Evolutionary conservation across 1,140 invertebrate species (phyloP), one percentile per base, ranked within the genome.

Genomic region (Drosophila yakuba): DNA sequence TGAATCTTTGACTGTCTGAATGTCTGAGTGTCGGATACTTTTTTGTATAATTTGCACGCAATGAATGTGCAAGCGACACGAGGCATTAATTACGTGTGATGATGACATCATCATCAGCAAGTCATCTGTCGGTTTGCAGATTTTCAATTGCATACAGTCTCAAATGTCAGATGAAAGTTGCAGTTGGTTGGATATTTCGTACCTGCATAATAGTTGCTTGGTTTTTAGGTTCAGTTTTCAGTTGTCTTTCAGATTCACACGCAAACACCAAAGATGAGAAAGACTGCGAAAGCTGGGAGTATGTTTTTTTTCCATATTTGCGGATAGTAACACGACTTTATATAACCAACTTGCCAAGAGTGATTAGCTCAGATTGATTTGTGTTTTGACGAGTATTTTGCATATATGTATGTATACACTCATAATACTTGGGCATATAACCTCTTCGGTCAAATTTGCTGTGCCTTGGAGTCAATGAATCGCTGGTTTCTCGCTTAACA

Each of bases 311-410:
- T 64, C 47, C 23, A 50, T 43, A 44, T 64, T 57, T 75, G 47
- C 5, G 25, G 28, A 35, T 36, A 36, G 32, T 20, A 58, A 57
- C 67, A 39, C 25, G 12, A 32, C 57, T 50, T 61, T 73, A 48
- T 75, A 54, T 60, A 61, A 61, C 41, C 57, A 44, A 58, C 57
- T 63, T 14, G 39, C 59, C 58, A 12, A 54, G 20, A 52, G 74
- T 82, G 69, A 88, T 86, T 88, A 88, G 75, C 74, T 43, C 47
- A 82, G 83, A 86, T 88, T 86, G 83, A 86, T 88, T 86, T 88
- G 66, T 56, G 55, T 50, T 69, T 47, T 62, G 55, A 48, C 8
- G 32, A 32, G 32, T 32, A 32, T 39, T 38, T 38, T 38, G 36
- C 14, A 43, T 56, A 67, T 79, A 51, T 79, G 69, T 73, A 73